Base-by-base conservation (phyloP, 2,888 invertebrate genomes). In the Villa cingulata region DNA sequence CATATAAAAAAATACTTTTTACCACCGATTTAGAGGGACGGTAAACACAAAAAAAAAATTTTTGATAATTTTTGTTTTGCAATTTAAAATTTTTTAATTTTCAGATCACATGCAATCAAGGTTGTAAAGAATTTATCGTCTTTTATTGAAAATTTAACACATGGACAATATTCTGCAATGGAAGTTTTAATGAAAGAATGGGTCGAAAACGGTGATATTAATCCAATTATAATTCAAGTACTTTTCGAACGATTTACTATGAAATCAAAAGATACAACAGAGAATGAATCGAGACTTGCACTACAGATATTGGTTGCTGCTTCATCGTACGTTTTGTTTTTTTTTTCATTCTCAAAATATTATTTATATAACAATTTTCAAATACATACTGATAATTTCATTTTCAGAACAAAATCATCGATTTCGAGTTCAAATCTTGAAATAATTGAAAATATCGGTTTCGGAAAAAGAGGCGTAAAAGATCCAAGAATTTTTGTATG, bases 181-280 rank as follows among this genome's bases (percentile, higher is more conserved):
- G 77, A 79, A 54, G 69, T 72, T 52, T 66, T 85, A 49, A 71
- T 85, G 39, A 64, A 72, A 15, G 75, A 80, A 59, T 80, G 83
- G 74, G 72, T 78, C 3, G 62, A 66, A 41, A 70, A 71, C 32
- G 76, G 74, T 5, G 74, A 75, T 38, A 66, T 83, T 12, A 74
- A 75, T 54, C 71, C 71, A 41, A 62, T 68, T 18, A 71, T 75
- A 38, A 72, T 75, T 49, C 71, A 88, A 75, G 78, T 86, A 14
- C 72, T 94, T 50, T 94, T 90, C 84, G 86, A 90, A 66, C 80
- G 80, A 58, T 89, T 87, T 62, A 77, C 86, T 0, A 75, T 83
- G 58, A 81, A 83, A 61, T 72, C 79, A 14, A 77, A 82, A 37
- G 77, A 80, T 4, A 81, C 83, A 0, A 78, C 80, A 0, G 74